Base-by-base conservation (phyloP, 2,113 vertebrate species). In the Loxodonta africana region DNA sequence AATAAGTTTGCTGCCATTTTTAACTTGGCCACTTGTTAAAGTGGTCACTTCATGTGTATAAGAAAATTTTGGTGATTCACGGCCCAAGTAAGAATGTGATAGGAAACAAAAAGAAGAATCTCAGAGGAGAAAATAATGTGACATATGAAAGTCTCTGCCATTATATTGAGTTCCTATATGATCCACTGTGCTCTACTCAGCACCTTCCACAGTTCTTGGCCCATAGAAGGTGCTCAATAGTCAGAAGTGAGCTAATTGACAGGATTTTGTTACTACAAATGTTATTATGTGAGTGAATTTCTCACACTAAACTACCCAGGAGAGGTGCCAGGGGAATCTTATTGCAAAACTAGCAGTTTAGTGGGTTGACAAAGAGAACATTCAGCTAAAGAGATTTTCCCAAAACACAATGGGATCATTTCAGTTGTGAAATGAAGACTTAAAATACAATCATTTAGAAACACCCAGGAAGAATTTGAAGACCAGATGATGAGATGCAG, bases 331-430 rank as follows among this genome's bases (percentile, higher is more conserved):
- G 95, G 97, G 95, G 91, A 96, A 94, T 96, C 90, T 96, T 95
- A 96, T 95, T 97, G 96, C 96, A 97, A 98, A 97, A 98, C 92
- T 82, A 95, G 88, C 83, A 78, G 84, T 97, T 98, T 95, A 97
- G 86, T 95, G 91, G 87, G 90, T 90, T 95, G 97, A 98, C 97
- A 98, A 97, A 98, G 96, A 96, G 97, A 97, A 98, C 87, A 97
- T 97, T 97, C 95, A 98, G 92, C 98, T 96, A 97, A 88, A 62
- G 62, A 83, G 71, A 91, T 17, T 87, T 97, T 71, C 97, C 90
- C 62, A 92, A 96, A 98, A 90, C 95, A 97, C 95, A 97, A 97
- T 97, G 90, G 95, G 88, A 73, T 82, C 94, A 62, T 96, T 97
- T 95, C 63, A 78, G 92, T 96, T 98, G 84, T 91, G 95, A 97